Base-by-base conservation (phyloP, 1,140 invertebrate species). In the Melanaphis sacchari region DNA sequence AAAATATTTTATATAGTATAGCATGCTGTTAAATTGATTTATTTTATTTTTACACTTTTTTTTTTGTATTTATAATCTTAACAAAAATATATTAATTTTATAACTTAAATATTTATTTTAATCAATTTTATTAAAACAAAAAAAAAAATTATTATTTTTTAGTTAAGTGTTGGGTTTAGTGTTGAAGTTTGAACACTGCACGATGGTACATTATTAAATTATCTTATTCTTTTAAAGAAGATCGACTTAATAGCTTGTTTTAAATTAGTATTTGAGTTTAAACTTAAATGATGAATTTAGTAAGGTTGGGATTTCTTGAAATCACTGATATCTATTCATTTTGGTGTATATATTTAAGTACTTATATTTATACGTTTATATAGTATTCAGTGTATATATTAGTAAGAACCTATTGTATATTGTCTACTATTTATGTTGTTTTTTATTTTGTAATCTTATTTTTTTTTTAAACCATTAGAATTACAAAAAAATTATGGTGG, bases 51-150 rank as follows among this genome's bases (percentile, higher is more conserved):
- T 59, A 90, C 43, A 89, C 46, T 26, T 89, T 46, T 88, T 90
- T 90, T 59, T 49, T 49, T 90, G 26, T 90, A 66, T 41, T 90
- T 43, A 41, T 41, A n/a, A 66, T 90, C 21, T 41, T 40, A 90
- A 90, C 31, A 9, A 26, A 90, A 90, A 59, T 90, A n/a, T 90
- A 90, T 90, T 90, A 54, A 90, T 90, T 90, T n/a, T 90, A 59
- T 66, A 41, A 90, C 36, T 31, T 40, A 59, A 90, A 26, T 41
- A 66, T 41, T 31, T 36, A 66, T 59, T 90, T 52, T 40, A 52
- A 40, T 89, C 52, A 15, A 24, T 22, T 89, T 89, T 38, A 54
- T 24, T 38, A 31, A 40, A 54, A 26, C 15, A 1, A 54, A 89
- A 52, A 85, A 31, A 41, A 82, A 22, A 84, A 84, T 22, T 9